Conservation (phyloP, 92 coral and sea anemone species). For the Epizoanthus ramosus region DNA sequence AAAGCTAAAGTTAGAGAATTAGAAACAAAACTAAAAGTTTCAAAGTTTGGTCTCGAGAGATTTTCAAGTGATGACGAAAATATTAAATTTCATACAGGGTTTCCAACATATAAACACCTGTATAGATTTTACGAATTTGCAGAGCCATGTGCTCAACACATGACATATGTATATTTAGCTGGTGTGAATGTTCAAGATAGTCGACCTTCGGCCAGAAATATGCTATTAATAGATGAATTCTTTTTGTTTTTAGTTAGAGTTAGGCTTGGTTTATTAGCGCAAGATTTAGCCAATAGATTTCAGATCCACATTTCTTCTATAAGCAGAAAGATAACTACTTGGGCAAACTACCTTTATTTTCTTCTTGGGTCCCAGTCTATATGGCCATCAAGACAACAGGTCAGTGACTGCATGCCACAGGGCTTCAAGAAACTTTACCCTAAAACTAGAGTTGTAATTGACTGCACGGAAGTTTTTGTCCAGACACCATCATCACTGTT, state of each 20-base stretch:
- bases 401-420: constrained; percentile 12
- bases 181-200: constrained; percentile 25
- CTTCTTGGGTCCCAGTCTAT: constrained; percentile 12
- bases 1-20: neutral
- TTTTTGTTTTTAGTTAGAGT: constrained; percentile 56
- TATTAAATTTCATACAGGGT: constrained; percentile 48
- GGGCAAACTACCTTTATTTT: neutral
- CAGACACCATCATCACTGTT: constrained; percentile 33
- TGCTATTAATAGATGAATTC: constrained; percentile 38
- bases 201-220: constrained; percentile 48
- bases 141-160: constrained; percentile 45
- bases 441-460: constrained; percentile 24
- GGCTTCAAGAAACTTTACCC: constrained; percentile 1
- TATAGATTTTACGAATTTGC: constrained; percentile 35
- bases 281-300: constrained; percentile 3
- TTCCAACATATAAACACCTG: constrained; percentile 41
- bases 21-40: neutral
- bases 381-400: constrained; percentile 7
- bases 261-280: constrained; percentile 18
- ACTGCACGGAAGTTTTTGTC: constrained; percentile 22
- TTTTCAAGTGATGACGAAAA: constrained; percentile 48
- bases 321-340: neutral
- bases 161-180: constrained; percentile 45
- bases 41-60: constrained; percentile 48
- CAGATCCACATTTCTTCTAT: constrained; percentile 10